Conservation (phyloP, 2,113 vertebrate species). For the Brachionichthys hirsutus region DNA sequence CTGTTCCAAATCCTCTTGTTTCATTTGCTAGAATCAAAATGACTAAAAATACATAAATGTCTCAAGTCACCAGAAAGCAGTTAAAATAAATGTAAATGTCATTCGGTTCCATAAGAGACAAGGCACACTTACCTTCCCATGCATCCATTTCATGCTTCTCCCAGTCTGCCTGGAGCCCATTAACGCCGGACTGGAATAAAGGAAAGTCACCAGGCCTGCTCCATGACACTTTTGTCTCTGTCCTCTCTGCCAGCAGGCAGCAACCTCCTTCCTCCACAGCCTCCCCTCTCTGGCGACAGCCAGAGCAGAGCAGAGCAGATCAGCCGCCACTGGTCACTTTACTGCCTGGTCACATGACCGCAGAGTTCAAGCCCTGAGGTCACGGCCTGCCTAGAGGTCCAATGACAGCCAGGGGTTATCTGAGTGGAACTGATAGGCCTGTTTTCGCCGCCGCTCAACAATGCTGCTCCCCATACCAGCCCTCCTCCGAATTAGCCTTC, state of each 20-base stretch:
- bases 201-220: constrained; percentile 71
- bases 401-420: constrained; percentile 91
- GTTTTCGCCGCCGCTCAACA: constrained; percentile 80
- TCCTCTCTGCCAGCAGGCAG: no score
- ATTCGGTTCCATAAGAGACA: no score
- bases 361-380: constrained; percentile 93
- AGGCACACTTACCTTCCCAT: constrained; percentile 95
- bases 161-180: constrained; percentile 80
- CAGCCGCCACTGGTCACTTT: constrained; percentile 88
- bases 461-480: constrained; percentile 59
- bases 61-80: no score
- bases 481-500: constrained; percentile 63
- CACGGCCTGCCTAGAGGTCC: constrained; percentile 84
- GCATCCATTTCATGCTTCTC: constrained; percentile 92
- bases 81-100: no score
- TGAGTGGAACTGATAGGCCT: constrained; percentile 90
- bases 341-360: constrained; percentile 89
- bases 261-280: constrained; percentile 69
- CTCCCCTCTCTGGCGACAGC: constrained; percentile 78
- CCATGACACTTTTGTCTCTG: constrained; percentile 76
- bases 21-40: no score
- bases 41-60: no score
- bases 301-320: constrained; percentile 66
- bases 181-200: constrained; percentile 77
- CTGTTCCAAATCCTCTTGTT: no score